Evolutionary conservation across 2,888 invertebrate species (phyloP), one percentile per base, ranked within the genome.

Genomic region (Acanthopleura granulata): DNA sequence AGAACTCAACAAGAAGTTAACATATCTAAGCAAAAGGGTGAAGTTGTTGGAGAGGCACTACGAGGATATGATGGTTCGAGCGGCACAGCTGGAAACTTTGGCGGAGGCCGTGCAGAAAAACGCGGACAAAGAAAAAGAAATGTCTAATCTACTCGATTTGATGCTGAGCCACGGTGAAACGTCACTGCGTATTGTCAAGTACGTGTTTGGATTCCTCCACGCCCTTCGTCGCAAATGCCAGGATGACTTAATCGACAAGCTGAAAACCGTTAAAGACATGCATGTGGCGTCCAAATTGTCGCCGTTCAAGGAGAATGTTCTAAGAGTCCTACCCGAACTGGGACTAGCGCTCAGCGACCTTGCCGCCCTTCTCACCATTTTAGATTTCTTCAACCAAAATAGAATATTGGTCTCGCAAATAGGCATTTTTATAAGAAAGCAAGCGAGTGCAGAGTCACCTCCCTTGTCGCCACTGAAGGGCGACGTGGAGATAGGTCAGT

Each of bases 201-300:
- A 49, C 27, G 9, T 71, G 1, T 49, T 71, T n/a, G 40, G 12
- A 14, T 40, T 71, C 18, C 40, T 71, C 6, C 49, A 71, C n/a
- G 49, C 49, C n/a, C n/a, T 71, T 49, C 18, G 25, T 16, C 29
- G 40, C 3, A 71, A 71, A 71, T 22, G 18, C 49, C n/a, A 16
- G 18, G n/a, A 49, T 14, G 9, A 49, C 29, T 71, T 49, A 3
- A 40, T 4, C 15, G 3, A 49, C 40, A 40, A 40, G 40, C n/a
- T 71, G 27, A 71, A 49, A 71, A 71, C 71, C n/a, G 71, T 71
- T 49, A 25, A 49, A n/a, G 71, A 71, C 15, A 71, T 71, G 71
- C n/a, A 49, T 16, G 40, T 9, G 49, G 18, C 15, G 49, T 71
- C 71, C 16, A 49, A n/a, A 6, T 4, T 16, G 1, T 15, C 49